A percentile compares a stretch with the other conserved stretches of the same genome.
phyloP scores from a whole-genome alignment of 2,888 invertebrate species.

The Belgica antarctica region DNA sequence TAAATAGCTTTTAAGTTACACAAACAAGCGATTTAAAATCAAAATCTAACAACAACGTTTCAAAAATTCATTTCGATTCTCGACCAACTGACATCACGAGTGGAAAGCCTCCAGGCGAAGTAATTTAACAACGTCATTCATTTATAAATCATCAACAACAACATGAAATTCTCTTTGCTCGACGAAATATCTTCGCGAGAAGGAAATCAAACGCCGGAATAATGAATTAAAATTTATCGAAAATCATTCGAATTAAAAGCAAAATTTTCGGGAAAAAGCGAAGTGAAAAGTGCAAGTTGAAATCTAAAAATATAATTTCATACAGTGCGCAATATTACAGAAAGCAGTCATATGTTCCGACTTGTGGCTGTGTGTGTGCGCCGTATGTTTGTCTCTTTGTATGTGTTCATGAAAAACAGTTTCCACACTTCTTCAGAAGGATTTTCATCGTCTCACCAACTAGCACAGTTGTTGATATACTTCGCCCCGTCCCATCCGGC shows the following conservation, averaged over 20 bases:
- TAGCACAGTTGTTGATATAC: conserved; percentile 40
- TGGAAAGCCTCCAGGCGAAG: too few species aligned
- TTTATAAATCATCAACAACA: neutral
- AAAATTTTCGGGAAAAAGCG: neutral
- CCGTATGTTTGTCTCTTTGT: neutral
- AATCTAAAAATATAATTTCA: neutral
- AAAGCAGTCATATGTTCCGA: neutral
- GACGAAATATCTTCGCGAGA: neutral
- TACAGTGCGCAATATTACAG: neutral
- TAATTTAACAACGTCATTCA: neutral
- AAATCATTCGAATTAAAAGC: neutral
- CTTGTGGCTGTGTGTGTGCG: neutral
- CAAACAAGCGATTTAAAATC: too few species aligned
- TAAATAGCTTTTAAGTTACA: too few species aligned
- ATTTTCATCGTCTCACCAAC: conserved; percentile 33
- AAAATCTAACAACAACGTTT: too few species aligned
- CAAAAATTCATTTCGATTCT: too few species aligned
- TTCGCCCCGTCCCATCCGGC: neutral
- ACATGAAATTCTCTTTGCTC: neutral
- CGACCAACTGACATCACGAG: too few species aligned
- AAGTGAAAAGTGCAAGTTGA: neutral
- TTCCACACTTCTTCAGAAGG: neutral
- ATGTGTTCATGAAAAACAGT: conserved; percentile 1
- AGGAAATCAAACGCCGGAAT: neutral
- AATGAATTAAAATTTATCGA: neutral